Percentiles rank a stretch among this genome's conserved stretches.
phyloP scores from a whole-genome alignment of 2,888 invertebrate genomes.

The Eulithis prunata region DNA sequence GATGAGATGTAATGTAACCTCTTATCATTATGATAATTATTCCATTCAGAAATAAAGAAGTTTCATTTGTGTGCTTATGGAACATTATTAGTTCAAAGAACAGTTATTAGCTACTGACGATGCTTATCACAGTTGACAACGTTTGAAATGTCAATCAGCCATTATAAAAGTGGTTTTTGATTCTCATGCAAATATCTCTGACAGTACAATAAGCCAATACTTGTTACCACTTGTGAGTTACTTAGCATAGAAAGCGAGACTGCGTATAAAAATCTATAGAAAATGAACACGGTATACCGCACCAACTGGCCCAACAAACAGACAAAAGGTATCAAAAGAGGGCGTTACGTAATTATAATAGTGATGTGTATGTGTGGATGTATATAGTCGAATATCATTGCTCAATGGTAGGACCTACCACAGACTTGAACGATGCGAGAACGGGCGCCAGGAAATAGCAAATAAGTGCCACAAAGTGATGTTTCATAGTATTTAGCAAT shows the following conservation, averaged over 20 bases:
- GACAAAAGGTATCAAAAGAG: slow-evolving; percentile 71
- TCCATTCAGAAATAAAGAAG: neutral
- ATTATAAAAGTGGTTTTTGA: slow-evolving; percentile 48
- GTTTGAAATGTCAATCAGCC: slow-evolving; percentile 55
- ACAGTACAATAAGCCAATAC: slow-evolving; percentile 58
- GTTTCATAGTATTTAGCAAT: slow-evolving; percentile 49
- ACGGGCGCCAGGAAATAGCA: slow-evolving; percentile 45
- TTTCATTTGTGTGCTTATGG: neutral
- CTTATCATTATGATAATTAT: neutral
- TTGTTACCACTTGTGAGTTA: slow-evolving; percentile 58
- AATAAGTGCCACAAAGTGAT: slow-evolving; percentile 44
- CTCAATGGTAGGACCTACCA: slow-evolving; percentile 56
- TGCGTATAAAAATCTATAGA: slow-evolving; percentile 58
- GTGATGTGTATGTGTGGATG: slow-evolving; percentile 46
- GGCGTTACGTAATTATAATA: slow-evolving; percentile 72
- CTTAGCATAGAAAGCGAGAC: slow-evolving; percentile 70
- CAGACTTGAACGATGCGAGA: slow-evolving; percentile 48
- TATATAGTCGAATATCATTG: slow-evolving; percentile 56
- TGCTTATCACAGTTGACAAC: slow-evolving; percentile 30
- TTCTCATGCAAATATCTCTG: slow-evolving; percentile 59
- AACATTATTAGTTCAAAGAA: slow-evolving; percentile 24
- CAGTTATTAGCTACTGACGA: slow-evolving; percentile 27
- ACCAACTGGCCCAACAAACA: slow-evolving; percentile 58
- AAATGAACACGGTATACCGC: slow-evolving; percentile 64
- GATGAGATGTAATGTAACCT: neutral